phyloP scores from a whole-genome alignment of 2,797 vertebrate species.

The Brachyalestes nurse region DNA sequence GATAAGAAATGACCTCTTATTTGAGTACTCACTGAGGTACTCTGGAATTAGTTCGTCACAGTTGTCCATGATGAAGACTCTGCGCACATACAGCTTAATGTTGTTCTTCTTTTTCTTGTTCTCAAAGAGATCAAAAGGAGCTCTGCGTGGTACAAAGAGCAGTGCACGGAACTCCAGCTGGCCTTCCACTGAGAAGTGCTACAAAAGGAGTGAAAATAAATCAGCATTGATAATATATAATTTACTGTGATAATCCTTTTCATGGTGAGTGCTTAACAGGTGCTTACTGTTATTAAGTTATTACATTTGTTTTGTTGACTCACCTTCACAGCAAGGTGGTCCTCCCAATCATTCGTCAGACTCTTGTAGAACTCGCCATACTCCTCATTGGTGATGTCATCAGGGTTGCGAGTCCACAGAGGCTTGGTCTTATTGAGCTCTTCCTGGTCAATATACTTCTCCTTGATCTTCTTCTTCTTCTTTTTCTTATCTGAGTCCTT shows the following conservation, averaged over 20 bases:
- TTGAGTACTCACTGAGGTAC: constrained; percentile 89
- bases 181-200: constrained; percentile 90
- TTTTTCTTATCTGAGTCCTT: constrained; percentile 90
- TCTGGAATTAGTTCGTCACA: constrained; percentile 96
- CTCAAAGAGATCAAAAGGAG: constrained; percentile 92
- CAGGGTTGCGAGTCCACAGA: constrained; percentile 95
- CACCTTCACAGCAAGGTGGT: constrained; percentile 92
- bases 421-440: constrained; percentile 94
- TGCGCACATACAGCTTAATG: constrained; percentile 93
- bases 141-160: constrained; percentile 89
- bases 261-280: not conserved
- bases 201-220: constrained; percentile 10
- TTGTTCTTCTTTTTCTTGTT: constrained; percentile 96
- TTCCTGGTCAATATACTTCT: constrained; percentile 92
- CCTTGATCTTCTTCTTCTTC: constrained; percentile 95
- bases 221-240: not conserved
- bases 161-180: constrained; percentile 92
- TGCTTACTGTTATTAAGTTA: not conserved
- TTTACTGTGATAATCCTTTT: not conserved
- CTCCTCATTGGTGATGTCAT: constrained; percentile 92
- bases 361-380: constrained; percentile 95
- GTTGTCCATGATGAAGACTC: constrained; percentile 98
- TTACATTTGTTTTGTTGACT: constrained; percentile 25
- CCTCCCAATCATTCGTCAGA: constrained; percentile 96
- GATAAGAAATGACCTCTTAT: not conserved